Evolutionary conservation across 2,113 vertebrate genomes (phyloP).

Genomic region (Tympanuchus pallidicinctus): DNA sequence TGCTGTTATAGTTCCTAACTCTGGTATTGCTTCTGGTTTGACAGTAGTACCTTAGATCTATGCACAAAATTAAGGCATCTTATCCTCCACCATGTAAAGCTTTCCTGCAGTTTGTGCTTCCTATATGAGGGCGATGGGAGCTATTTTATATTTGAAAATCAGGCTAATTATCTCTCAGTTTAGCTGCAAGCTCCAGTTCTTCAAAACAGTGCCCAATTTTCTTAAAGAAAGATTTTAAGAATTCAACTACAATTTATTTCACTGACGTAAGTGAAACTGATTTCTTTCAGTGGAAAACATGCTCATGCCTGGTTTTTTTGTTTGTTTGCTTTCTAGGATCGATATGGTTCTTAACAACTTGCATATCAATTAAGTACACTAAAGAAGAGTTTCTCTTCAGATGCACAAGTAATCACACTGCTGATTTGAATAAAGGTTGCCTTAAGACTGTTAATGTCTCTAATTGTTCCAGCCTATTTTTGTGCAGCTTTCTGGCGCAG

Average conservation of each 20-base stretch:
- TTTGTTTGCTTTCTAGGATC: slow-evolving; percentile 70
- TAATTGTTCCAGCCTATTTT: neutral
- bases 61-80: neutral
- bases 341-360: slow-evolving; percentile 75
- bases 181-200: neutral
- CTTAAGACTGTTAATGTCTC: slow-evolving; percentile 55
- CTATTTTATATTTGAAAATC: neutral
- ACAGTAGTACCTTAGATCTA: neutral
- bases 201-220: neutral
- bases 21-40: neutral
- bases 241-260: neutral
- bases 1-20: neutral
- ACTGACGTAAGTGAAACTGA: neutral
- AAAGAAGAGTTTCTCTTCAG: neutral
- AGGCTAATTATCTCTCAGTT: neutral
- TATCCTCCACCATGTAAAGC: neutral
- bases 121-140: neutral
- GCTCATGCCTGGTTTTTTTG: neutral
- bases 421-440: slow-evolving; percentile 11
- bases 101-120: neutral
- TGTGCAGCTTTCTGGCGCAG: neutral
- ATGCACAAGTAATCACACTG: neutral
- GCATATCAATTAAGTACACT: neutral
- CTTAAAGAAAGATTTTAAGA: neutral
- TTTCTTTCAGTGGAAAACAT: neutral